Conservation (phyloP, 2,113 vertebrate species). For the Megaleporinus macrocephalus region DNA sequence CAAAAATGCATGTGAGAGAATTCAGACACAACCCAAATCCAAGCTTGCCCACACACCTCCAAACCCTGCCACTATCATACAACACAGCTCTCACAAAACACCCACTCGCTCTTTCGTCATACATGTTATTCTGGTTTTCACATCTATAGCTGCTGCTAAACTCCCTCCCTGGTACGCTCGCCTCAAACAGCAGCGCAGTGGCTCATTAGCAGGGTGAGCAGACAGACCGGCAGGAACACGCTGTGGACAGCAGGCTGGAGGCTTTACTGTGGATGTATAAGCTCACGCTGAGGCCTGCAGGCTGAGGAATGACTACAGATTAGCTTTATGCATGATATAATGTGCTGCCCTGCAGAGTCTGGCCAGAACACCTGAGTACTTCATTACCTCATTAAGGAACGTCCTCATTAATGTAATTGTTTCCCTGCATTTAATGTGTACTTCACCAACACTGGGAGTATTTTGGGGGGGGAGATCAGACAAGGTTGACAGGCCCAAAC, state of each 20-base stretch:
- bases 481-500: too few species aligned
- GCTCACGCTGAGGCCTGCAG: slow-evolving; percentile 45
- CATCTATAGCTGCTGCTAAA: not conserved
- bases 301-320: slow-evolving; percentile 43
- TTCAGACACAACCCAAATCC: slow-evolving; percentile 30
- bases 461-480: too few species aligned
- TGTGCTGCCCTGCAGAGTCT: slow-evolving; percentile 26
- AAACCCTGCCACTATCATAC: too few species aligned
- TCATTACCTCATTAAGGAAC: slow-evolving; percentile 22
- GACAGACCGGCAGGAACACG: slow-evolving; percentile 39
- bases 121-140: not conserved
- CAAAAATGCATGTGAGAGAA: slow-evolving; percentile 59
- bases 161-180: slow-evolving; percentile 6
- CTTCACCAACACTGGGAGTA: too few species aligned
- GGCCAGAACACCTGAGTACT: not conserved
- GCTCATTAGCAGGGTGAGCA: slow-evolving; percentile 46
- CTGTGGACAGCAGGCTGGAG: slow-evolving; percentile 34
- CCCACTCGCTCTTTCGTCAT: not conserved
- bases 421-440: too few species aligned
- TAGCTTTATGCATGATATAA: slow-evolving; percentile 30
- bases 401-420: not conserved
- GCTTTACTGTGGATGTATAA: slow-evolving; percentile 38
- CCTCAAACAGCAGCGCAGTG: slow-evolving; percentile 25
- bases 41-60: not conserved
- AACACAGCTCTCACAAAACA: not conserved